A percentile compares a stretch with the other conserved stretches of the same genome.
These are phyloP conservation scores for Drosophila chauvacae DNA, from an alignment of 1,140 invertebrate genomes.

Conservation along the genomic window DNA sequence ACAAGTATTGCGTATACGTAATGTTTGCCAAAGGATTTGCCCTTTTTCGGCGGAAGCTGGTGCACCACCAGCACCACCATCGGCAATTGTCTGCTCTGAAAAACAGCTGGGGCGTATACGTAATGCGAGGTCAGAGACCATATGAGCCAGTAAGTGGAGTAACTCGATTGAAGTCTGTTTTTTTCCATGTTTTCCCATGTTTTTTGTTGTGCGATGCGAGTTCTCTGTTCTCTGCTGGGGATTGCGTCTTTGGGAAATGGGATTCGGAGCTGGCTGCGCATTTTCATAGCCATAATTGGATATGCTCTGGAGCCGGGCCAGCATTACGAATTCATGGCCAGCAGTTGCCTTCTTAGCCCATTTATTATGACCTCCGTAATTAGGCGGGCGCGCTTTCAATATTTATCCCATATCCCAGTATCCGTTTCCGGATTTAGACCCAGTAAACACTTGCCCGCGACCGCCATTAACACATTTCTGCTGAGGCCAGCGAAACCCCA, in stretches of 20 bases:
- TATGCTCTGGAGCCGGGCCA: conserved; percentile 22
- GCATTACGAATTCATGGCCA: conserved; percentile 39
- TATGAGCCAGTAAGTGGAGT: conserved; percentile 60
- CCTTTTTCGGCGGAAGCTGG: conserved; percentile 17
- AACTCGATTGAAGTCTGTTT: conserved; percentile 51
- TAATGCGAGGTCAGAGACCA: conserved; percentile 54
- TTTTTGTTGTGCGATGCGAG: conserved; percentile 7
- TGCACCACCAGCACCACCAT: conserved; percentile 22
- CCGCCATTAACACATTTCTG: conserved; percentile 51
- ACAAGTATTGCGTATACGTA: conserved; percentile 75
- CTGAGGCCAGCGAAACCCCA: conserved; percentile 28
- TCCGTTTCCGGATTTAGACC: conserved; percentile 24
- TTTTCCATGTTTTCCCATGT: conserved; percentile 10
- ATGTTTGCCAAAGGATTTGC: conserved; percentile 49
- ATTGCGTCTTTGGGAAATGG: conserved; percentile 46
- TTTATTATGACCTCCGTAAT: conserved; percentile 43
- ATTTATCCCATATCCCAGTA: conserved; percentile 34
- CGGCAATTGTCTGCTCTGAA: conserved; percentile 22
- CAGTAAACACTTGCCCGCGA: conserved; percentile 39
- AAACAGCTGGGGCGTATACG: conserved; percentile 64
- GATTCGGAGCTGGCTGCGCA: conserved; percentile 34
- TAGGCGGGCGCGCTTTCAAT: conserved; percentile 32
- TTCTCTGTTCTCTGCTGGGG: conserved; percentile 9
- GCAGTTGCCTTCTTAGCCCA: conserved; percentile 23
- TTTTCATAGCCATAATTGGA: conserved; percentile 45